phyloP scores from a whole-genome alignment of 1,140 invertebrate genomes.

The Myzus persicae region DNA sequence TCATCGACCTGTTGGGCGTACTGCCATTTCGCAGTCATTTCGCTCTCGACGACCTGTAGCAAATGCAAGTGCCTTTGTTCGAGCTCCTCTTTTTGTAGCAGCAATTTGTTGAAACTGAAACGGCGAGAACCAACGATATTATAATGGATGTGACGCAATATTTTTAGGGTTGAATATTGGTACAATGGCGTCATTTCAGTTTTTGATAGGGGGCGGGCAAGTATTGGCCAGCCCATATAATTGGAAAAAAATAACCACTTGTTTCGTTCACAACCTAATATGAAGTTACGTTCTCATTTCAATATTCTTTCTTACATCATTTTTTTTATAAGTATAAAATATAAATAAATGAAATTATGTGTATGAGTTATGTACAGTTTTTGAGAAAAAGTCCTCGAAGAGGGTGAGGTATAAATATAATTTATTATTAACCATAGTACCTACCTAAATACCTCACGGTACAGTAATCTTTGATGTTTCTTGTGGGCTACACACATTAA shows the following conservation, averaged over 20 bases:
- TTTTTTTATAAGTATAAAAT: background rate
- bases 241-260: background rate
- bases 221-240: background rate
- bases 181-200: background rate
- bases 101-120: slow-evolving; percentile 88
- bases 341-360: background rate
- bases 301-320: background rate
- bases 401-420: background rate
- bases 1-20: slow-evolving; percentile 93
- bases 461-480: background rate
- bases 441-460: background rate
- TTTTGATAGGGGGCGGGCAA: background rate
- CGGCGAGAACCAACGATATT: background rate
- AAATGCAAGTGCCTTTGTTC: slow-evolving; percentile 93
- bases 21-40: slow-evolving; percentile 92
- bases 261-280: background rate
- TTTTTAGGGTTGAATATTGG: background rate
- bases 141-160: background rate
- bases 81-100: slow-evolving; percentile 89
- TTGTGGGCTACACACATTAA: background rate
- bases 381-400: background rate
- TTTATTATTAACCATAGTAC: background rate
- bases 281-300: background rate
- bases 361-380: background rate
- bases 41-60: slow-evolving; percentile 90